phyloP scores from a whole-genome alignment of 2,113 vertebrate genomes.

The Daphoenositta chrysoptera region DNA sequence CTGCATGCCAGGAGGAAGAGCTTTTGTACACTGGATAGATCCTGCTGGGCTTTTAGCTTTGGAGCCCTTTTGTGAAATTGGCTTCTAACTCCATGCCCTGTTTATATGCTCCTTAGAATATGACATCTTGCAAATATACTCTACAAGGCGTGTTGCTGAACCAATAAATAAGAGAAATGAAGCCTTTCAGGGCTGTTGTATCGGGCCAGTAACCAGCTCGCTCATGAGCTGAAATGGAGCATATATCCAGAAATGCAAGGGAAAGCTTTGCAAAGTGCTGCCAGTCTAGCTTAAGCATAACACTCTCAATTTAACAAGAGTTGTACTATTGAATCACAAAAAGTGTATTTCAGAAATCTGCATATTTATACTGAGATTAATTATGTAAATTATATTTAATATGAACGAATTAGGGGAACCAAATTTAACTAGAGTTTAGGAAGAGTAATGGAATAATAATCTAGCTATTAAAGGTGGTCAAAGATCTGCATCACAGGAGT shows the following conservation, averaged over 20 bases:
- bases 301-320: background rate
- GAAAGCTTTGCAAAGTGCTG: background rate
- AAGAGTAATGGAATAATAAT: constrained; percentile 48
- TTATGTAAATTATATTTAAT: constrained; percentile 43
- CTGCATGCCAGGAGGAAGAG: constrained; percentile 41
- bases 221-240: constrained; percentile 41
- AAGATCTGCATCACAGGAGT: constrained; percentile 54
- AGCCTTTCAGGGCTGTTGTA: constrained; percentile 49
- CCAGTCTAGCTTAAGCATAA: constrained; percentile 16
- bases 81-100: constrained; percentile 25
- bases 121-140: constrained; percentile 62
- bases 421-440: constrained; percentile 50
- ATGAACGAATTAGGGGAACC: constrained; percentile 13
- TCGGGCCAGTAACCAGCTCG: constrained; percentile 25
- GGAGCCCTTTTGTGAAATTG: constrained; percentile 58
- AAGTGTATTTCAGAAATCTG: constrained; percentile 13
- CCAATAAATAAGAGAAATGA: constrained; percentile 63
- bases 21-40: constrained; percentile 68
- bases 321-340: background rate
- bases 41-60: constrained; percentile 69
- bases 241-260: constrained; percentile 56
- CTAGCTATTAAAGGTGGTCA: constrained; percentile 42
- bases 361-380: constrained; percentile 21
- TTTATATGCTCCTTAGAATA: constrained; percentile 66
- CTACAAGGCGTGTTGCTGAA: constrained; percentile 39